Conservation (phyloP, 2,113 vertebrate genomes). For the Campylomormyrus numenius region DNA sequence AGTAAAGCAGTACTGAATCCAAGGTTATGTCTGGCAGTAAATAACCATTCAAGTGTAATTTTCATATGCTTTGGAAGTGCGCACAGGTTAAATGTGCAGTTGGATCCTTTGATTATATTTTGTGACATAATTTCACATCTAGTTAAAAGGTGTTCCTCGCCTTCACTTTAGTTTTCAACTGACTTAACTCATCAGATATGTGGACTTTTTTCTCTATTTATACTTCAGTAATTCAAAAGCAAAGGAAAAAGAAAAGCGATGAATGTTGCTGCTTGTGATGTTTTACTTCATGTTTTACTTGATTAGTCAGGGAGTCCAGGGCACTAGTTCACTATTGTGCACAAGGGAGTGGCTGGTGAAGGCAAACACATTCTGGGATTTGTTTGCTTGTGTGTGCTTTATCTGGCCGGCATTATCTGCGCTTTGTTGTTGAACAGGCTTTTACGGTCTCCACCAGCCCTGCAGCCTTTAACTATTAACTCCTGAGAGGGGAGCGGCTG, state of each 20-base stretch:
- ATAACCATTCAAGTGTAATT: background rate
- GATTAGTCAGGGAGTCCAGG: background rate
- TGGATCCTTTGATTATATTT: background rate
- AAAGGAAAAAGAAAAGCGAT: background rate
- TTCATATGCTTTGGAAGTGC: background rate
- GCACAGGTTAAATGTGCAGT: background rate
- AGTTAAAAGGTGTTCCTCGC: background rate
- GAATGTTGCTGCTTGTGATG: background rate
- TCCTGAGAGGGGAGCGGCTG: slow-evolving; percentile 64
- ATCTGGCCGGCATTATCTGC: slow-evolving; percentile 56
- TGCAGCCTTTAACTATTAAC: slow-evolving; percentile 64
- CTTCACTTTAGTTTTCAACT: background rate
- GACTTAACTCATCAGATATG: background rate
- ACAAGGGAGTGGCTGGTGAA: slow-evolving; percentile 39
- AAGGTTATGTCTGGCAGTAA: background rate
- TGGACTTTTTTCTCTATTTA: background rate
- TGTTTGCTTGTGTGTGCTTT: slow-evolving; percentile 38
- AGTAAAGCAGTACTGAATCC: background rate
- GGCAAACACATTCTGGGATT: slow-evolving; percentile 7
- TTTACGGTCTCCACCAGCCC: slow-evolving; percentile 62
- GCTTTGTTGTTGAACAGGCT: slow-evolving; percentile 52
- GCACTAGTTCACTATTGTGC: background rate
- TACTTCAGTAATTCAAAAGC: background rate
- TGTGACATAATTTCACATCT: background rate
- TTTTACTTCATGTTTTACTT: background rate